phyloP scores from a whole-genome alignment of 2,113 vertebrate species.

The Pachypanchax playfairii region DNA sequence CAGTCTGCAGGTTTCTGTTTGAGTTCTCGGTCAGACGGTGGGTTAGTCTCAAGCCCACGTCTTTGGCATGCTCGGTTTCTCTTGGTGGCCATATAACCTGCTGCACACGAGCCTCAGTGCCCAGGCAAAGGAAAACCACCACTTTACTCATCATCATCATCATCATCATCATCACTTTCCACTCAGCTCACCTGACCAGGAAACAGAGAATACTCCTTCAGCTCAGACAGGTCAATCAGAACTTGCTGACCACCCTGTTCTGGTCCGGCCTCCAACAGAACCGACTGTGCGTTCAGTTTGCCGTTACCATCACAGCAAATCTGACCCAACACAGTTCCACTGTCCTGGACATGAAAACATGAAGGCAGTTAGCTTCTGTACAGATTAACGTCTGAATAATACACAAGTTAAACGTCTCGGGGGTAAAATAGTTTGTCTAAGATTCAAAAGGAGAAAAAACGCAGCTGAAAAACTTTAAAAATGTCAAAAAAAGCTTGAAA shows the following conservation, averaged over 20 bases:
- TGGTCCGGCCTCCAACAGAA: conserved; percentile 85
- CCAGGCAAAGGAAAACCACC: conserved; percentile 72
- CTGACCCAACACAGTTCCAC: conserved; percentile 84
- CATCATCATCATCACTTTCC: background rate
- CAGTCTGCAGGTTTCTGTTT: conserved; percentile 15
- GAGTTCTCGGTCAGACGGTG: conserved; percentile 76
- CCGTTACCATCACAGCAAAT: conserved; percentile 90
- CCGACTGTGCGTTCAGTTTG: conserved; percentile 87
- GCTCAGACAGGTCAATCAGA: conserved; percentile 81
- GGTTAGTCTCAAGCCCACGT: conserved; percentile 52
- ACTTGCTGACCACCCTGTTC: conserved; percentile 82
- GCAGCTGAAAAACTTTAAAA: too few species aligned
- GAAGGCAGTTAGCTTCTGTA: background rate
- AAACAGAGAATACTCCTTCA: conserved; percentile 89
- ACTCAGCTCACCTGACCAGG: conserved; percentile 87
- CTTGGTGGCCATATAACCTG: conserved; percentile 74
- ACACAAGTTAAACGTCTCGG: too few species aligned
- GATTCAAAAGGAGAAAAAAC: too few species aligned
- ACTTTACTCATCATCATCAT: conserved; percentile 23
- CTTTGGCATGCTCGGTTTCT: conserved; percentile 73
- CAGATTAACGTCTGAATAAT: too few species aligned
- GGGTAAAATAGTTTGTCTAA: too few species aligned
- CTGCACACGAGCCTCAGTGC: conserved; percentile 65
- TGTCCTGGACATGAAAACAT: conserved; percentile 73
- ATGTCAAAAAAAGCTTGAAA: too few species aligned